These are phyloP conservation scores for Agrotis segetum DNA, from an alignment of 2,888 invertebrate species.

Conservation along the genomic window DNA sequence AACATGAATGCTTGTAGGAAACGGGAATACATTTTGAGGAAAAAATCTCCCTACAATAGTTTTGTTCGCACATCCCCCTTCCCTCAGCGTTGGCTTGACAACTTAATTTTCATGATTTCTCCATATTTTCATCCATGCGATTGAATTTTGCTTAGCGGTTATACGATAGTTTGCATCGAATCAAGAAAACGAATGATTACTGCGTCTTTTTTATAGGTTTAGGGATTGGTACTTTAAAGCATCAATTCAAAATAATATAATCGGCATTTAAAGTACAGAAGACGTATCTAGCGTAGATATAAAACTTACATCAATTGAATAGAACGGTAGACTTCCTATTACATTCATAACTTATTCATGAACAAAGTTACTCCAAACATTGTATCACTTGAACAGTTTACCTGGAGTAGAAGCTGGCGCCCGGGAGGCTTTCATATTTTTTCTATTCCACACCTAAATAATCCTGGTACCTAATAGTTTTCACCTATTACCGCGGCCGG, in stretches of 20 bases:
- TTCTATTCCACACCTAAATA: slow-evolving; percentile 83
- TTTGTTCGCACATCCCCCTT: slow-evolving; percentile 66
- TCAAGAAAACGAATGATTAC: slow-evolving; percentile 57
- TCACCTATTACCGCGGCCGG: slow-evolving; percentile 89
- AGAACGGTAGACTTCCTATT: slow-evolving; percentile 14
- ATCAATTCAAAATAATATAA: neutral
- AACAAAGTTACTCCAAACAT: slow-evolving; percentile 22
- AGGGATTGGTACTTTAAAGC: neutral
- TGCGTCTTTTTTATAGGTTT: slow-evolving; percentile 24
- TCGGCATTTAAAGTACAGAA: neutral
- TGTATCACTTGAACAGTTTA: slow-evolving; percentile 35
- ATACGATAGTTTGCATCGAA: slow-evolving; percentile 58
- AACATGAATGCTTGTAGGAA: slow-evolving; percentile 65
- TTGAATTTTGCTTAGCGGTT: slow-evolving; percentile 67
- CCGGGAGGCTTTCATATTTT: slow-evolving; percentile 77
- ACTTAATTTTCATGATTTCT: slow-evolving; percentile 77
- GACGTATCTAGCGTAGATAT: neutral
- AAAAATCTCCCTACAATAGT: slow-evolving; percentile 73
- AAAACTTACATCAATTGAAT: slow-evolving; percentile 6
- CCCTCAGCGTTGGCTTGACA: slow-evolving; percentile 70
- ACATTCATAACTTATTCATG: slow-evolving; percentile 40
- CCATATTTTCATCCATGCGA: slow-evolving; percentile 73
- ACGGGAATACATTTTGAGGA: slow-evolving; percentile 69
- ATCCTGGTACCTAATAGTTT: slow-evolving; percentile 88
- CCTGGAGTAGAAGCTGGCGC: slow-evolving; percentile 58